phyloP scores from a whole-genome alignment of 2,113 vertebrate genomes.

The Forbesichthys papilliferus region DNA sequence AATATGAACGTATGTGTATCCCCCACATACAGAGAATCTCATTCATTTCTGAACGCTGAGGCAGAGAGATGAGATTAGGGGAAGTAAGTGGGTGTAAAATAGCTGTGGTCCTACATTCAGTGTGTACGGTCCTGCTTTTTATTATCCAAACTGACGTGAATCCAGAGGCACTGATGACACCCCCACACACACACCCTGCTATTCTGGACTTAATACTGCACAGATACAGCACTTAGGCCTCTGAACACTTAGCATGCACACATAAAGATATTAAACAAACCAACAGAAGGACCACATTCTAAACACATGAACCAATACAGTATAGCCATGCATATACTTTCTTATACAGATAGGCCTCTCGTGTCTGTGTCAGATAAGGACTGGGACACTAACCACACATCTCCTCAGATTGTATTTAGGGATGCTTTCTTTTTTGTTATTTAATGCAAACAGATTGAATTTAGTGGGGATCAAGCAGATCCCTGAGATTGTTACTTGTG shows the following conservation, averaged over 20 bases:
- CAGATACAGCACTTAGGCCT: conserved; percentile 31
- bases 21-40: conserved; percentile 19
- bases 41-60: conserved; percentile 47
- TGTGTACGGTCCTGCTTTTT: conserved; percentile 66
- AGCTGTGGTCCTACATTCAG: conserved; percentile 65
- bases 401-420: background rate
- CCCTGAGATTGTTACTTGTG: conserved; percentile 51
- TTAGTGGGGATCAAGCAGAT: conserved; percentile 19
- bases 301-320: background rate
- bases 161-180: conserved; percentile 53
- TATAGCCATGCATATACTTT: background rate
- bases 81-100: conserved; percentile 77
- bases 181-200: conserved; percentile 50
- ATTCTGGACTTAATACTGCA: conserved; percentile 28
- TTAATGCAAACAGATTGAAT: conserved; percentile 7
- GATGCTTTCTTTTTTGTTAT: background rate
- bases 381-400: background rate
- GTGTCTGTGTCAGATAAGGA: background rate
- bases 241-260: conserved; percentile 16
- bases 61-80: conserved; percentile 68
- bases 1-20: conserved; percentile 1
- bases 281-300: background rate
- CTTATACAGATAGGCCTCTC: background rate
- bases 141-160: conserved; percentile 67
- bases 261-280: background rate